Percentiles rank a stretch among this genome's conserved stretches.
Evolutionary conservation across 2,113 vertebrate species (phyloP).

Genomic region (Ovis aries): ARS-UI_Ramb_v3.0 NC_056080.1:27145001-27145500

Average conservation of each 20-base stretch:
- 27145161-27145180: background rate
- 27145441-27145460: background rate
- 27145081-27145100: background rate
- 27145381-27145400: background rate
- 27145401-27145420: background rate
- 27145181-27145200: background rate
- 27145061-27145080: background rate
- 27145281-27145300: background rate
- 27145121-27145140: background rate
- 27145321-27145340: background rate
- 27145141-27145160: background rate
- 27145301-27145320: background rate
- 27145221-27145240: background rate
- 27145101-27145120: background rate
- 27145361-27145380: background rate
- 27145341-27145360: background rate
- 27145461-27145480: background rate
- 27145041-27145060: background rate
- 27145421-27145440: background rate
- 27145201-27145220: background rate
- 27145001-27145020: background rate
- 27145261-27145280: background rate
- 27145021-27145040: background rate
- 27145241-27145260: background rate
- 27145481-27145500: background rate